A percentile compares a stretch with the other conserved stretches of the same genome.
These are phyloP conservation scores for Ernsta delagoae DNA, from an alignment of 2,888 invertebrate species.

Conservation along the genomic window DNA sequence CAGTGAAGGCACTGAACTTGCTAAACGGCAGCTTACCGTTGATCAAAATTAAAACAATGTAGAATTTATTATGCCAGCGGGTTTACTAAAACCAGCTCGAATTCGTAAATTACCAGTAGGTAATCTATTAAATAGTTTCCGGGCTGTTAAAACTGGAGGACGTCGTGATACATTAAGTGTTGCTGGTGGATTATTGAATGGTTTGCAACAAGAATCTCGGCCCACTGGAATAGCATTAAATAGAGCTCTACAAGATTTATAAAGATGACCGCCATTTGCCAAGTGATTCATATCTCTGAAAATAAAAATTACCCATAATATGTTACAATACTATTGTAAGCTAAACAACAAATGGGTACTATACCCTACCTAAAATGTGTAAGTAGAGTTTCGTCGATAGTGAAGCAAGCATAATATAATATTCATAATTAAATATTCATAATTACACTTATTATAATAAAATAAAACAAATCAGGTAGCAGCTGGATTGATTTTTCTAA, in stretches of 20 bases:
- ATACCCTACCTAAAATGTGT: no score
- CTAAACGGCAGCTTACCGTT: no score
- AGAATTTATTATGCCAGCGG: slow-evolving; percentile 12
- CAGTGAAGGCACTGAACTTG: no score
- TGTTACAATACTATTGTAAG: no score
- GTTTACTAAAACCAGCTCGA: slow-evolving; percentile 40
- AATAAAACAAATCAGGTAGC: no score
- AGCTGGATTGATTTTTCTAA: no score
- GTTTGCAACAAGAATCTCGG: slow-evolving; percentile 47
- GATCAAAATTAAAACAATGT: slow-evolving; percentile 7
- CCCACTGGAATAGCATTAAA: slow-evolving; percentile 65
- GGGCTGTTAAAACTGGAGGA: slow-evolving; percentile 41
- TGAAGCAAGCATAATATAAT: no score
- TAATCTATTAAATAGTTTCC: slow-evolving; percentile 43
- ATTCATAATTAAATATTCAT: no score
- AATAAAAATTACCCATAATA: not conserved
- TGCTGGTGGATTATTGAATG: slow-evolving; percentile 42
- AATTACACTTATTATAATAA: no score
- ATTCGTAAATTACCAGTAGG: slow-evolving; percentile 44
- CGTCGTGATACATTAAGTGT: slow-evolving; percentile 44
- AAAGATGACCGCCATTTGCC: slow-evolving; percentile 60
- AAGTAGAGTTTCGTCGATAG: no score
- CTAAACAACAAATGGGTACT: no score
- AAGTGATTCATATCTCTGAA: slow-evolving; percentile 63
- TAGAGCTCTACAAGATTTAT: slow-evolving; percentile 53